Evolutionary conservation across 2,113 vertebrate genomes (phyloP), one percentile per base, ranked within the genome.

Genomic region (Sylvia atricapilla): DNA sequence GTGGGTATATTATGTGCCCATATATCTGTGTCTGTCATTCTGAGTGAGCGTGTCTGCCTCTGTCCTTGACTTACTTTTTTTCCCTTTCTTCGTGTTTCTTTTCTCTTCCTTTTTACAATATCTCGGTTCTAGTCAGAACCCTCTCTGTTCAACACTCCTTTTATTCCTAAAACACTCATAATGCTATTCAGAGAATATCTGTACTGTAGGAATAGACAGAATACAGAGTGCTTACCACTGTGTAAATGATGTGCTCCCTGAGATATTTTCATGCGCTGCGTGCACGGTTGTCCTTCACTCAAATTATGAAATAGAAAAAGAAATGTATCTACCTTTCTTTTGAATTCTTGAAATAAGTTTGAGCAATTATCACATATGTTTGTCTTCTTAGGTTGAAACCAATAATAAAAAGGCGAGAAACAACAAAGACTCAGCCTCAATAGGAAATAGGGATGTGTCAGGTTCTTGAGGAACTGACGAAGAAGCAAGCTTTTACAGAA

Each of bases 51-150:
- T 90, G 94, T 95, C 96, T 95, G 96, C 75, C 96, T 97, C 95
- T 97, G 98, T 98, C 98, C 98, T 98, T 98, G 98, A 98, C 97
- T 98, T 96, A 96, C 90, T 97, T 97, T 97, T 97, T 96, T 87
- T 37, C 10, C 37, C 91, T 94, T 96, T 83, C 95, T 97, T 95
- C 95, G 87, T 95, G 87, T 70, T 96, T 97, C 94, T 95, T 96
- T 95, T 94, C 91, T 96, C 87, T 96, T 95, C 96, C 89, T 94
- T 97, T 97, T 96, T 96, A 97, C 96, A 97, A 93, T 94, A 94
- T 97, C 97, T 97, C 95, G 94, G 97, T 93, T 97, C 97, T 97
- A 98, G 97, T 95, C 97, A 97, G 96, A 97, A 97, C 81, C 93
- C 90, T 94, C 96, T 97, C 97, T 97, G 96, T 96, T 96, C 95